Conservation (phyloP, 2,888 invertebrate genomes). For the Eilema sororculum region DNA sequence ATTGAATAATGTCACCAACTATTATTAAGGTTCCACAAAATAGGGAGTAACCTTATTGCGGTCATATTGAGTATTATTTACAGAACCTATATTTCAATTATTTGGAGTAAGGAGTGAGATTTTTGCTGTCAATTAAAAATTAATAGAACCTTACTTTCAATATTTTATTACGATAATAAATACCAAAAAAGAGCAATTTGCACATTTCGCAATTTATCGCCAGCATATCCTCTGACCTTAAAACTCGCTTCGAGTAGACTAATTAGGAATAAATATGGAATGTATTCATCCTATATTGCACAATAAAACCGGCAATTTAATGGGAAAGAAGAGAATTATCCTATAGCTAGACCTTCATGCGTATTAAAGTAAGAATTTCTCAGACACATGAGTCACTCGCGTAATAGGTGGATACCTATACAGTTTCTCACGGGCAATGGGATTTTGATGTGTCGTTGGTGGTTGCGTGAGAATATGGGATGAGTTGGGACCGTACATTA, state of each 20-base stretch:
- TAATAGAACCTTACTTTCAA: neutral
- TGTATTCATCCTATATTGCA: neutral
- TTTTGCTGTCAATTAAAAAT: neutral
- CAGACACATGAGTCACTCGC: slow-evolving; percentile 33
- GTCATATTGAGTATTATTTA: too few species aligned
- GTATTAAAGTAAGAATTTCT: slow-evolving; percentile 41
- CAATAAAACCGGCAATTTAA: neutral
- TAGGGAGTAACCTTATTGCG: too few species aligned
- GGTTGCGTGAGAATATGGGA: slow-evolving; percentile 78
- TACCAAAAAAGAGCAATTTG: neutral
- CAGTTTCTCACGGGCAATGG: slow-evolving; percentile 65
- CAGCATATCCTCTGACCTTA: neutral
- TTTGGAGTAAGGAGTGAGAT: neutral
- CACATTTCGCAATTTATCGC: neutral
- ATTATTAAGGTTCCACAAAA: too few species aligned
- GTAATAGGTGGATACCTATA: slow-evolving; percentile 41
- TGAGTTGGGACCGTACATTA: slow-evolving; percentile 64
- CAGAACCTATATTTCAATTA: too few species aligned
- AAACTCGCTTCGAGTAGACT: neutral
- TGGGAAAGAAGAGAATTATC: neutral
- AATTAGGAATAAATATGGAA: neutral
- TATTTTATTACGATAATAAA: neutral
- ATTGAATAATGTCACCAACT: too few species aligned
- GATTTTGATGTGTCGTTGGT: slow-evolving; percentile 69
- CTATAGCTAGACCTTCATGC: slow-evolving; percentile 13